Conservation (phyloP, 2,113 vertebrate species). For the Poicephalus gulielmi region DNA sequence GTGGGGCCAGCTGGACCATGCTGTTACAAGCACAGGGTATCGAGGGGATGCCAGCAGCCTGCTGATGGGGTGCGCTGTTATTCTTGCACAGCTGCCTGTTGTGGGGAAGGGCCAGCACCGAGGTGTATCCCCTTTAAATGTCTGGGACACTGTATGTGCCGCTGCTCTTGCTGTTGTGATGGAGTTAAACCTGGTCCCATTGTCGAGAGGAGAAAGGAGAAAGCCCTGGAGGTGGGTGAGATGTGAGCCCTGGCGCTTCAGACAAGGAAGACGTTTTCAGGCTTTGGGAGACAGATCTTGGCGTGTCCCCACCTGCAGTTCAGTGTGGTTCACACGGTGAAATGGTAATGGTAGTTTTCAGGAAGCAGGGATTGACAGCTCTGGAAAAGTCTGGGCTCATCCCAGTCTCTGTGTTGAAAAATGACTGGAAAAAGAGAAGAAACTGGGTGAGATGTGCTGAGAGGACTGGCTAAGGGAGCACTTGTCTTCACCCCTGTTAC, state of each 20-base stretch:
- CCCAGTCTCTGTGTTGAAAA: neutral
- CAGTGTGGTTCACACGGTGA: accelerated
- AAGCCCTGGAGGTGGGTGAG: neutral
- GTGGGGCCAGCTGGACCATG: neutral
- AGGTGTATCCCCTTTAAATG: accelerated
- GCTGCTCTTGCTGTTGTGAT: accelerated
- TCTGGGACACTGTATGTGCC: no score
- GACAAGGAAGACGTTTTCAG: accelerated
- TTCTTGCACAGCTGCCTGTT: neutral
- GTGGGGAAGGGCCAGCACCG: neutral
- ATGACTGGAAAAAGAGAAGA: neutral
- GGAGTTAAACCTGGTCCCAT: neutral
- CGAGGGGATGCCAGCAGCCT: neutral
- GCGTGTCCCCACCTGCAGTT: accelerated
- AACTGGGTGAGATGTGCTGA: neutral
- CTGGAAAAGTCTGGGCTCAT: neutral
- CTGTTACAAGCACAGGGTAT: neutral
- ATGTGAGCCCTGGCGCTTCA: neutral
- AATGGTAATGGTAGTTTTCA: neutral
- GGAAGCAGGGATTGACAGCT: neutral
- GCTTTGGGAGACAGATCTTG: neutral
- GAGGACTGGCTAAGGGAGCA: neutral
- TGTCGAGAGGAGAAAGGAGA: neutral
- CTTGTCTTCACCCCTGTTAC: neutral
- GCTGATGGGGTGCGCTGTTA: neutral